Conservation (phyloP, 2,888 invertebrate species). For the Ernsta delagoae region DNA sequence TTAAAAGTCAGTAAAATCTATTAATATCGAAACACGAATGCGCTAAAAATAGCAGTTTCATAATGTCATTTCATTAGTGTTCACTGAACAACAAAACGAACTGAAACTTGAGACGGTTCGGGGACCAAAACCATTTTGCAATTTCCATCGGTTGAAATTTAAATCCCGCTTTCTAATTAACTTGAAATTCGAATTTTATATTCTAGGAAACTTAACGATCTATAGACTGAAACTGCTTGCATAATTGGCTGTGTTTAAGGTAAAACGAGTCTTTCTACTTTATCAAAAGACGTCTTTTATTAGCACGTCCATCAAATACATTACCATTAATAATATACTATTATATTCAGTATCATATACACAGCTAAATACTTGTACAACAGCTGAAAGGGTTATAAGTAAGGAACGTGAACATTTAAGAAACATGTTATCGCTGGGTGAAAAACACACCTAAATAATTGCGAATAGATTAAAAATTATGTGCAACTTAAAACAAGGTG, state of each 20-base stretch:
- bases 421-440: too few relatives aligned
- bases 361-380: too few relatives aligned
- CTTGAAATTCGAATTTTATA: constrained; percentile 6
- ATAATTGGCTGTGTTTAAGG: background rate
- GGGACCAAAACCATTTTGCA: constrained; percentile 5
- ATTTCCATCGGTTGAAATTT: constrained; percentile 10
- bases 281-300: too few relatives aligned
- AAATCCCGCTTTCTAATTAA: constrained; percentile 11
- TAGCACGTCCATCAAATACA: too few relatives aligned
- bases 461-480: too few relatives aligned
- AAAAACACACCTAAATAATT: too few relatives aligned
- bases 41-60: background rate
- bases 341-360: too few relatives aligned
- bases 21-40: background rate
- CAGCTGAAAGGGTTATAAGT: too few relatives aligned
- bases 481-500: too few relatives aligned
- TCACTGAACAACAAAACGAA: constrained; percentile 9
- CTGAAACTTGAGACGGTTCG: constrained; percentile 2
- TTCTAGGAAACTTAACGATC: constrained; percentile 10
- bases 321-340: too few relatives aligned
- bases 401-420: too few relatives aligned
- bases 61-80: constrained; percentile 6
- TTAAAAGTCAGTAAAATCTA: background rate
- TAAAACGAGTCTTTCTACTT: background rate
- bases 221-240: background rate